Percentiles rank a stretch among this genome's conserved stretches.
These are phyloP conservation scores for Diuraphis noxia DNA, from an alignment of 1,140 invertebrate species.

Conservation along the genomic window DNA sequence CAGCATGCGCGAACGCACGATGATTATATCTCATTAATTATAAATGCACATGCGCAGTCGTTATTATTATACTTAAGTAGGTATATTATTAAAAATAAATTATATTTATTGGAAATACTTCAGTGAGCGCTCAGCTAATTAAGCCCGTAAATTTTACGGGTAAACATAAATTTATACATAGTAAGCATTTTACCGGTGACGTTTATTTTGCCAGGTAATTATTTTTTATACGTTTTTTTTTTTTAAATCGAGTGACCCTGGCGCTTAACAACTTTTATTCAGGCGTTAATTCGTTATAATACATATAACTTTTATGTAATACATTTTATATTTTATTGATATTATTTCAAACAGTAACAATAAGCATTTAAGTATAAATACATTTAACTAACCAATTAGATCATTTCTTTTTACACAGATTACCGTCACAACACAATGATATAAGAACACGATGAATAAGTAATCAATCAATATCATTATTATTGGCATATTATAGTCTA, in stretches of 20 bases:
- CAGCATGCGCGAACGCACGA: not conserved
- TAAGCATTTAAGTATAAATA: too few relatives aligned
- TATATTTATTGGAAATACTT: not conserved
- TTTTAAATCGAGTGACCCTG: not conserved
- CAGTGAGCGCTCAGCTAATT: not conserved
- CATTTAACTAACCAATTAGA: too few relatives aligned
- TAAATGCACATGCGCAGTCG: not conserved
- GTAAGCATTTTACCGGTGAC: not conserved
- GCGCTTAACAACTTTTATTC: not conserved
- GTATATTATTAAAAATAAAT: not conserved
- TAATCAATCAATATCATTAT: too few relatives aligned
- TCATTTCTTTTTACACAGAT: too few relatives aligned
- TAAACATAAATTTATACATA: not conserved
- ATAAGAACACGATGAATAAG: too few relatives aligned
- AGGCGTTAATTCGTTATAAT: too few relatives aligned
- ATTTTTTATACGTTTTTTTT: not conserved
- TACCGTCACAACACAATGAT: too few relatives aligned
- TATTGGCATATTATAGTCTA: too few relatives aligned
- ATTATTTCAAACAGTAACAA: too few relatives aligned
- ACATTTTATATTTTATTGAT: too few relatives aligned
- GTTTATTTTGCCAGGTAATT: not conserved
- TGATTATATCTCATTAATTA: not conserved
- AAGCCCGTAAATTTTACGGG: not conserved
- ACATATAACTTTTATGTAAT: too few relatives aligned
- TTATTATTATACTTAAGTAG: not conserved